Base-by-base conservation (phyloP, 2,888 invertebrate species). In the Conus canariensis region DNA sequence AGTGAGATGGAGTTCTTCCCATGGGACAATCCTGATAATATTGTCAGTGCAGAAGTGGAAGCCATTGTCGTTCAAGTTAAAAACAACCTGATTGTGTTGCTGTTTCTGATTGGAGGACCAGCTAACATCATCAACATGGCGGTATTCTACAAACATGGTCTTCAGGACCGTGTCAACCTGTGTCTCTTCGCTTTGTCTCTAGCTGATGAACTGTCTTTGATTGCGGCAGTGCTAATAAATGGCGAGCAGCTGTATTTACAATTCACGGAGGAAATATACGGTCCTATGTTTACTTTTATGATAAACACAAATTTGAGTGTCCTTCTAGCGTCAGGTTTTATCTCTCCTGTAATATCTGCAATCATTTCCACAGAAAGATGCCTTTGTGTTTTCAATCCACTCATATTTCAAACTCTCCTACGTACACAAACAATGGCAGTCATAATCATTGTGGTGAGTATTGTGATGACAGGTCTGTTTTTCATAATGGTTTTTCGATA, bases 71-170 rank as follows among this genome's bases (percentile, higher is more conserved):
- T 1, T 56, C 45, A 7, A 45, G 19, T 67, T 14, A 87, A 70
- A 70, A 87, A 87, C 30, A 86, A 30, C 56, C 12, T 86, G 45
- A 60, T 86, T 22, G 22, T 19, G 10, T 19, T 83, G 12, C 25
- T 83, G 56, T 83, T 83, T 83, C 56, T 83, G 22, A 83, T 58
- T 83, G 82, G 82, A 5, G 56, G 6, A 83, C 82, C 82, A 22
- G 82, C 58, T 19, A 83, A 83, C 82, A 3, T 83, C 82, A 58
- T 83, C 82, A 83, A 83, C 58, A 83, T 83, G 82, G 58, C 58
- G 58, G 82, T 83, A 22, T 83, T 83, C 25, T 22, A 83, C 58
- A 56, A 83, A 58, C 82, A 83, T 19, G 82, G 82, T 56, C 82
- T 83, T 6, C 19, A 22, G 56, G 82, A 83, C 25, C 82, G 82